Conservation (phyloP, 2,888 invertebrate genomes). For the Drosophila kanekoi region DNA sequence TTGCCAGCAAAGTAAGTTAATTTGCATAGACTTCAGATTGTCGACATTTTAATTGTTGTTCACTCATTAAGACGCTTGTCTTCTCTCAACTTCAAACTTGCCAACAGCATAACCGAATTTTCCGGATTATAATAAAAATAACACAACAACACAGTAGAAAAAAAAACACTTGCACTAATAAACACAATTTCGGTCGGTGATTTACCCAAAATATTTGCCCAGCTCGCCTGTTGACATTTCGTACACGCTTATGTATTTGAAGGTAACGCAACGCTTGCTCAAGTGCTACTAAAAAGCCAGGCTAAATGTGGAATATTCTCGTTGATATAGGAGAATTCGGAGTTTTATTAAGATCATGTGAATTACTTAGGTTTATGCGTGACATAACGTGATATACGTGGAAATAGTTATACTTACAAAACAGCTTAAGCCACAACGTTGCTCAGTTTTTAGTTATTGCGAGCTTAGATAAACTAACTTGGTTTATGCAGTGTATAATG, state of each 20-base stretch:
- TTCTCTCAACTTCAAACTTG: slow-evolving; percentile 31
- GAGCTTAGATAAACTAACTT: too few species aligned
- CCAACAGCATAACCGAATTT: slow-evolving; percentile 15
- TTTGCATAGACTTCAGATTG: slow-evolving; percentile 68
- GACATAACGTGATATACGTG: background rate
- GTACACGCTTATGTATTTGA: background rate
- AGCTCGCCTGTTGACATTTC: background rate
- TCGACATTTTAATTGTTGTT: slow-evolving; percentile 42
- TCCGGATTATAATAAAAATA: slow-evolving; percentile 14
- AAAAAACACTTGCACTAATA: slow-evolving; percentile 51
- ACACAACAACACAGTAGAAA: background rate
- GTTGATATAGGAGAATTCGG: background rate
- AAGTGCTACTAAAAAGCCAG: slow-evolving; percentile 24
- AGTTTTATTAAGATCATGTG: background rate
- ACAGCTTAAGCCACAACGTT: too few species aligned
- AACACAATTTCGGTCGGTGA: slow-evolving; percentile 12
- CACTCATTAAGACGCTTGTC: slow-evolving; percentile 63
- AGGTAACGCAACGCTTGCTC: slow-evolving; percentile 17
- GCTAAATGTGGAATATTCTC: slow-evolving; percentile 2
- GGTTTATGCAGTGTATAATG: too few species aligned
- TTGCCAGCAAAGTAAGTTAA: slow-evolving; percentile 63
- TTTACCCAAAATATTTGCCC: slow-evolving; percentile 34
- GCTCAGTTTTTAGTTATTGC: too few species aligned
- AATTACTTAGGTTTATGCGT: slow-evolving; percentile 8
- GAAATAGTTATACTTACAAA: too few species aligned